phyloP scores from a whole-genome alignment of 2,888 invertebrate genomes.

The Cryptocephalus primarius region DNA sequence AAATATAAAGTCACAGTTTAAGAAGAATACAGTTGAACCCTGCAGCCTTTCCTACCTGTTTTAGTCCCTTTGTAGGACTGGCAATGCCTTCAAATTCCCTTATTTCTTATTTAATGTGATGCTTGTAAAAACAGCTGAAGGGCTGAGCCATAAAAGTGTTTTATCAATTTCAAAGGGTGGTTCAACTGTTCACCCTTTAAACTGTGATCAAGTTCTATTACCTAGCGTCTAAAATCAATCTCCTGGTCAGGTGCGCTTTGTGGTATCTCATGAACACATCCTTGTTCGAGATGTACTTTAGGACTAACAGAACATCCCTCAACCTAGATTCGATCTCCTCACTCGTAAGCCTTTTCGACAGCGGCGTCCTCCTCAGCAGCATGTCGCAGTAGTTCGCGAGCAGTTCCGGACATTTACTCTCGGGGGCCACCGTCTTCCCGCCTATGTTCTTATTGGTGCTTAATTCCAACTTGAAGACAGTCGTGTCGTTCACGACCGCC shows the following conservation, averaged over 20 bases:
- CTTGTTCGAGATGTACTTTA: slow-evolving; percentile 98
- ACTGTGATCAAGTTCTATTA: slow-evolving; percentile 7
- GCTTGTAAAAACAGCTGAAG: too few relatives aligned
- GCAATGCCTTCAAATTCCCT: too few relatives aligned
- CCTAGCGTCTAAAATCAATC: slow-evolving; percentile 86
- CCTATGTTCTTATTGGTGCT: slow-evolving; percentile 52
- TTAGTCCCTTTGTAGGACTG: too few relatives aligned
- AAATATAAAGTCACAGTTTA: too few relatives aligned
- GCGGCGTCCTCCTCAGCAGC: slow-evolving; percentile 88
- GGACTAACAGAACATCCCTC: slow-evolving; percentile 85
- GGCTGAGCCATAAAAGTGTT: too few relatives aligned
- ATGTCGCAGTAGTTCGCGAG: slow-evolving; percentile 99
- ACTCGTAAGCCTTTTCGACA: slow-evolving; percentile 90
- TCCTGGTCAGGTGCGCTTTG: slow-evolving; percentile 92
- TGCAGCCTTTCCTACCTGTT: too few relatives aligned
- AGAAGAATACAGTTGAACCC: too few relatives aligned
- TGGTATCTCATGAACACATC: slow-evolving; percentile 99
- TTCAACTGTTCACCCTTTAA: too few relatives aligned
- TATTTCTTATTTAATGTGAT: too few relatives aligned
- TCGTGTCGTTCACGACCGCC: slow-evolving; percentile 94
- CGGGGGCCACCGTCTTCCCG: slow-evolving; percentile 65
- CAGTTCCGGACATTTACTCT: slow-evolving; percentile 97
- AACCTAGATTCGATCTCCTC: slow-evolving; percentile 91
- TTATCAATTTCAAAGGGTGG: too few relatives aligned
- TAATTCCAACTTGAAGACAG: slow-evolving; percentile 63